Conservation (phyloP, 2,797 vertebrate species). For the Acrocephalus scirpaceus region DNA sequence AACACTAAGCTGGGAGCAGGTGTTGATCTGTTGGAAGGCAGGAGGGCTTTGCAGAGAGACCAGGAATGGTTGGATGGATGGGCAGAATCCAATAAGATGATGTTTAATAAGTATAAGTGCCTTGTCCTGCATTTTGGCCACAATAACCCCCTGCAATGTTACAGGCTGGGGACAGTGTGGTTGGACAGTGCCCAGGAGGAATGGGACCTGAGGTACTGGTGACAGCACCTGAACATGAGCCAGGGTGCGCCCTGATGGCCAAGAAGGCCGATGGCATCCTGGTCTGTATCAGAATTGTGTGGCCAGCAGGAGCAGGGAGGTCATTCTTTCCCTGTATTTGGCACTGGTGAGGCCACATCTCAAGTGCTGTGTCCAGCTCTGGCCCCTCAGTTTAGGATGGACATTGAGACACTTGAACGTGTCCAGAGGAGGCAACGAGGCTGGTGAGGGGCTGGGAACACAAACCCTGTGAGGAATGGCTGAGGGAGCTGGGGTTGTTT, state of each 20-base stretch:
- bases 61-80: neutral
- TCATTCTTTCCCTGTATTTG: neutral
- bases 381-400: neutral
- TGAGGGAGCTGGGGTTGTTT: neutral
- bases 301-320: neutral
- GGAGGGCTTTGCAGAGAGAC: neutral
- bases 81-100: neutral
- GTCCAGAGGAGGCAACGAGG: neutral
- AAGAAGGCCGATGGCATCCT: neutral
- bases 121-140: neutral
- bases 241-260: neutral
- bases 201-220: no score
- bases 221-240: neutral
- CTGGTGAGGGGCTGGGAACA: neutral
- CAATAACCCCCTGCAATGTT: neutral
- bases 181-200: no score
- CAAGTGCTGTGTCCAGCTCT: neutral
- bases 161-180: neutral
- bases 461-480: neutral
- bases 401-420: accelerated
- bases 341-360: neutral
- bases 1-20: accelerated
- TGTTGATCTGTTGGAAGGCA: accelerated
- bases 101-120: no score
- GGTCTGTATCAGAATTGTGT: neutral